Evolutionary conservation across 2,113 vertebrate genomes (phyloP).

Genomic region (Oreocharis arfaki): DNA sequence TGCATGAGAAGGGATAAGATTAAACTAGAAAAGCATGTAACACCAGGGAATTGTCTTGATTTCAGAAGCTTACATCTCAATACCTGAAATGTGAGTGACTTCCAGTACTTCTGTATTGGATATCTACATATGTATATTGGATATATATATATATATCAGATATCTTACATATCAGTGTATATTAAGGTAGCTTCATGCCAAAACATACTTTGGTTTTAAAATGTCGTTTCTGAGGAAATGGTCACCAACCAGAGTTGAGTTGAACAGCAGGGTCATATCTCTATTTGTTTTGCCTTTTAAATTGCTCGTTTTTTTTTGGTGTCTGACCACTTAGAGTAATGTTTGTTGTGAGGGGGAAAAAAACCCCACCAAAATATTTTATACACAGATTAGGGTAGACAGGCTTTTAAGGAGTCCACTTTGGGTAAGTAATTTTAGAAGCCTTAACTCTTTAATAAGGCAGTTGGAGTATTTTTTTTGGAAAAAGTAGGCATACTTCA

Average conservation of each 20-base stretch:
- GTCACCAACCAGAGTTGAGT: background rate
- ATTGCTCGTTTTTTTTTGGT: background rate
- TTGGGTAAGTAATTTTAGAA: background rate
- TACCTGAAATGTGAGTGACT: background rate
- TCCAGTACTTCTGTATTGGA: background rate
- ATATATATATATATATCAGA: too few relatives aligned
- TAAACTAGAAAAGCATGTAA: background rate
- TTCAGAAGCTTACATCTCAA: background rate
- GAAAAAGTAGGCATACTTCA: background rate
- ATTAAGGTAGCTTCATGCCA: rapidly evolving
- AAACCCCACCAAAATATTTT: background rate
- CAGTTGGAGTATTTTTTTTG: background rate
- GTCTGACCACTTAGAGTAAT: background rate
- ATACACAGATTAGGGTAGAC: background rate
- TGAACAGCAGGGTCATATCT: background rate
- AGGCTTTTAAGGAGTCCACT: background rate
- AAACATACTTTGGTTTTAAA: background rate
- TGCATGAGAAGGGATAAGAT: background rate
- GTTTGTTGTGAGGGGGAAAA: background rate
- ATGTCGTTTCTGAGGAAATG: background rate
- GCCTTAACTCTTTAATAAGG: background rate
- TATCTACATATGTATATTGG: background rate
- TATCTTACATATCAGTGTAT: background rate
- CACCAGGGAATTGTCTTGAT: background rate
- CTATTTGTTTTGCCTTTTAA: constrained; percentile 4